A percentile compares a stretch with the other conserved stretches of the same genome.
phyloP scores from a whole-genome alignment of 1,140 invertebrate species.

The Diachasmimorpha longicaudata region DNA sequence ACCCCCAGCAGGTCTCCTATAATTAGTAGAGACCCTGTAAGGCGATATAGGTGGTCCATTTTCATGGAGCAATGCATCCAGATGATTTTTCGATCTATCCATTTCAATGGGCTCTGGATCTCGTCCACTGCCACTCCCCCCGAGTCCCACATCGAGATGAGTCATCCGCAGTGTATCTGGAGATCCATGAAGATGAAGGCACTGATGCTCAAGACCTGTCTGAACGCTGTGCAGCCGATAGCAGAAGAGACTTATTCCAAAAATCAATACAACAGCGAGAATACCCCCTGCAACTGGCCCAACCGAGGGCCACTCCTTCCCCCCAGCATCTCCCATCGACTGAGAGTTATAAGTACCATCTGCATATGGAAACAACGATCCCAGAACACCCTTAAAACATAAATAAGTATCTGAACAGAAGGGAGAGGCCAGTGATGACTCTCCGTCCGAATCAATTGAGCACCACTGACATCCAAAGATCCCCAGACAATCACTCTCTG shows the following conservation, averaged over 20 bases:
- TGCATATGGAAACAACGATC: conserved; percentile 81
- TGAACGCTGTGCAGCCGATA: conserved; percentile 64
- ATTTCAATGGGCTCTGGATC: conserved; percentile 48
- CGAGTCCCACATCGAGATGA: conserved; percentile 49
- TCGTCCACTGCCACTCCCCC: neutral
- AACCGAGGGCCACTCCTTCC: conserved; percentile 66
- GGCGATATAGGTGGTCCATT: conserved; percentile 78
- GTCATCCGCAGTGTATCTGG: conserved; percentile 58
- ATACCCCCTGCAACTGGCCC: conserved; percentile 72
- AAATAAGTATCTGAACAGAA: conserved; percentile 81
- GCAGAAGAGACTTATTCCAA: conserved; percentile 70
- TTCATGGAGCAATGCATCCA: conserved; percentile 68
- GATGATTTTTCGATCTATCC: conserved; percentile 58
- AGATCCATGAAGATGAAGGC: conserved; percentile 53
- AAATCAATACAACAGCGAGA: conserved; percentile 67
- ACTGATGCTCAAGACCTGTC: conserved; percentile 57
- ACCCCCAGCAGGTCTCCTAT: conserved; percentile 78
- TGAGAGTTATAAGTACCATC: conserved; percentile 68
- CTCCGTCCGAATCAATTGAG: conserved; percentile 76
- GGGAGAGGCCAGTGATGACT: conserved; percentile 69
- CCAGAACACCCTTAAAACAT: conserved; percentile 87
- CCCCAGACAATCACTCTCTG: conserved; percentile 80
- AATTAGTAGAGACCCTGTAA: conserved; percentile 83
- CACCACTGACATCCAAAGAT: conserved; percentile 93
- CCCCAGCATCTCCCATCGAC: conserved; percentile 56